These are phyloP conservation scores for Atopsyche davidsoni DNA, from an alignment of 1,140 invertebrate species.

Conservation along the genomic window DNA sequence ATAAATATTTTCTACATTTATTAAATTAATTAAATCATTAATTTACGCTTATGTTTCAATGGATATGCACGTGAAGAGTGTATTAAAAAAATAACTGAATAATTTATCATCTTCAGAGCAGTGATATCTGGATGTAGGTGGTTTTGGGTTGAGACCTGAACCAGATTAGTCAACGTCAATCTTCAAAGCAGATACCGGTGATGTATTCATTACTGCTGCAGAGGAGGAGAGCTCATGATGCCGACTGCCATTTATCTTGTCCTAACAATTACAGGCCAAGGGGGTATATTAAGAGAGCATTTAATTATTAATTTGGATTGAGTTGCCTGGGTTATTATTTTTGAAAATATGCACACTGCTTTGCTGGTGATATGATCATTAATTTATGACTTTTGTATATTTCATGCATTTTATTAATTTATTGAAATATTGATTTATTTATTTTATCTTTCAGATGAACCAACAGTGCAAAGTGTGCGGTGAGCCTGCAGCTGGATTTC, in stretches of 20 bases:
- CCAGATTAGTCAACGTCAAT: slow-evolving; percentile 30
- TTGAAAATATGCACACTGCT: no score
- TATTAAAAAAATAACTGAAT: not conserved
- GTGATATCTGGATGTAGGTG: no score
- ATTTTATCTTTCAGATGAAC: slow-evolving; percentile 74
- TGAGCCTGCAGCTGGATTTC: slow-evolving; percentile 91
- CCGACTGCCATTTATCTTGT: slow-evolving; percentile 15
- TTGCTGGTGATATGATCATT: not conserved
- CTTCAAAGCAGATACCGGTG: slow-evolving; percentile 18
- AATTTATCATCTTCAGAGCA: no score
- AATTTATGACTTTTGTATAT: not conserved
- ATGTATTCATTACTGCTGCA: slow-evolving; percentile 25
- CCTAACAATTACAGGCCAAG: slow-evolving; percentile 16
- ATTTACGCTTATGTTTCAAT: no score
- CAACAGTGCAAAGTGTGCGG: slow-evolving; percentile 92
- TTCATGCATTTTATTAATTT: not conserved
- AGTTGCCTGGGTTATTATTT: no score
- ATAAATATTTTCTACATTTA: no score
- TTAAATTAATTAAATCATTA: no score
- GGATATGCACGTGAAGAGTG: no score
- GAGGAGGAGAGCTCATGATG: slow-evolving; percentile 1
- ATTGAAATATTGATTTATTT: not conserved
- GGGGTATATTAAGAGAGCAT: no score
- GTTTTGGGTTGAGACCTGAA: slow-evolving; percentile 19
- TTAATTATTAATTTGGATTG: no score